phyloP scores from a whole-genome alignment of 2,113 vertebrate genomes.

The Megaptera novaeangliae region DNA sequence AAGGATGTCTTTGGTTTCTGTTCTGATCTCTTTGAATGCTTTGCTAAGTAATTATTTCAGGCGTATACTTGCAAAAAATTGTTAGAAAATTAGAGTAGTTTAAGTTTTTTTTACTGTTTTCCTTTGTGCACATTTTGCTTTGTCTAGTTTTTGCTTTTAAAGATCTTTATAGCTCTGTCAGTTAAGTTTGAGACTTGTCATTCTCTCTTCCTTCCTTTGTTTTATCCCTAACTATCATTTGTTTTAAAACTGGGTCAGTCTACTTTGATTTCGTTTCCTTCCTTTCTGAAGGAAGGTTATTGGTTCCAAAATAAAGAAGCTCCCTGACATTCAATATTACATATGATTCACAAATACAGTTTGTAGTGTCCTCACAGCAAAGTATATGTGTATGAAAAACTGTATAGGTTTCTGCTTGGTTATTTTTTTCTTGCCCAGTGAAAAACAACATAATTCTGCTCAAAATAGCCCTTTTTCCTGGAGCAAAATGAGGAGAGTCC shows the following conservation, averaged over 20 bases:
- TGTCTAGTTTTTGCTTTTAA: constrained; percentile 49
- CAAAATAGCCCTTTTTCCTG: neutral
- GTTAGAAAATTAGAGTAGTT: constrained; percentile 56
- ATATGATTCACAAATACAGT: neutral
- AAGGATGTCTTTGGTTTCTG: constrained; percentile 30
- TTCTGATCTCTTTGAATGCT: constrained; percentile 47
- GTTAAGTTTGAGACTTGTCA: constrained; percentile 26
- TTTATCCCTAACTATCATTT: constrained; percentile 6
- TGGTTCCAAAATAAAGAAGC: constrained; percentile 15
- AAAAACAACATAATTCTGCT: neutral
- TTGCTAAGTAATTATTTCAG: constrained; percentile 58
- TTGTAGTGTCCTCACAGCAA: neutral
- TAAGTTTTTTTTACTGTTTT: constrained; percentile 33
- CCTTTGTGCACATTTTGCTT: constrained; percentile 55
- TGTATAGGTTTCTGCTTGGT: neutral
- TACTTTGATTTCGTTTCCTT: constrained; percentile 32
- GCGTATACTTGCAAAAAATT: constrained; percentile 49
- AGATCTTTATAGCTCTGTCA: constrained; percentile 19
- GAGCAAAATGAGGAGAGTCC: neutral
- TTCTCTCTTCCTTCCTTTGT: constrained; percentile 8
- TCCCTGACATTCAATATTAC: neutral
- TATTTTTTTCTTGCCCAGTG: neutral
- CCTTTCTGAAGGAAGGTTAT: neutral
- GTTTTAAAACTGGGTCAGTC: constrained; percentile 53
- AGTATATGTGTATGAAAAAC: neutral